These are phyloP conservation scores for Delphinus delphis DNA, from an alignment of 2,113 vertebrate species.

Conservation along the genomic window DNA sequence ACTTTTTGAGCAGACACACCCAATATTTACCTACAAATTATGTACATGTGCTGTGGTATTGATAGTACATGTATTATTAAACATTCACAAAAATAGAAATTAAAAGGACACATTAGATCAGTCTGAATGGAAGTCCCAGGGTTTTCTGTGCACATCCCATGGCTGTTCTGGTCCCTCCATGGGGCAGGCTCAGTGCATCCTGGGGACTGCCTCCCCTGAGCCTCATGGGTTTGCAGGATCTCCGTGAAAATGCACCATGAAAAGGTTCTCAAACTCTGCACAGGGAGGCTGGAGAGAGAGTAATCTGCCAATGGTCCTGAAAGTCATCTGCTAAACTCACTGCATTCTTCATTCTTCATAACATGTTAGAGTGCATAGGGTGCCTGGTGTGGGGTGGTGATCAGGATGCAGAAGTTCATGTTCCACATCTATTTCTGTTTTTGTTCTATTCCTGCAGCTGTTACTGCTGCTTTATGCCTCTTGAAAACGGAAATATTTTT, in stretches of 20 bases:
- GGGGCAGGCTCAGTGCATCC: rapidly evolving
- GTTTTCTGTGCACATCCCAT: not conserved
- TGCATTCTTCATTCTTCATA: not conserved
- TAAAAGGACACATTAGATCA: not conserved
- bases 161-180: too few species aligned
- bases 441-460: not conserved
- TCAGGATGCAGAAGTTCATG: not conserved
- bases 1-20: not conserved
- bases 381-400: not conserved
- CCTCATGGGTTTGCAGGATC: not conserved
- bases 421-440: not conserved
- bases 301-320: not conserved
- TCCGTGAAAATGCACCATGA: not conserved
- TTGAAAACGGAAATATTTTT: not conserved
- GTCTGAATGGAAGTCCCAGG: not conserved
- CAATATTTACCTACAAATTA: constrained; percentile 26
- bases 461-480: not conserved
- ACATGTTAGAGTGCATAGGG: rapidly evolving
- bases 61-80: constrained; percentile 13
- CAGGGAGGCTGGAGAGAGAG: not conserved
- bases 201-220: not conserved
- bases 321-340: not conserved
- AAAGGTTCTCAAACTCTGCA: not conserved
- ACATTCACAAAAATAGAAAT: constrained; percentile 17
- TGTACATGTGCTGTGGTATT: not conserved